These are phyloP conservation scores for Nibea albiflora DNA, from an alignment of 2,113 vertebrate species.

Conservation along the genomic window DNA sequence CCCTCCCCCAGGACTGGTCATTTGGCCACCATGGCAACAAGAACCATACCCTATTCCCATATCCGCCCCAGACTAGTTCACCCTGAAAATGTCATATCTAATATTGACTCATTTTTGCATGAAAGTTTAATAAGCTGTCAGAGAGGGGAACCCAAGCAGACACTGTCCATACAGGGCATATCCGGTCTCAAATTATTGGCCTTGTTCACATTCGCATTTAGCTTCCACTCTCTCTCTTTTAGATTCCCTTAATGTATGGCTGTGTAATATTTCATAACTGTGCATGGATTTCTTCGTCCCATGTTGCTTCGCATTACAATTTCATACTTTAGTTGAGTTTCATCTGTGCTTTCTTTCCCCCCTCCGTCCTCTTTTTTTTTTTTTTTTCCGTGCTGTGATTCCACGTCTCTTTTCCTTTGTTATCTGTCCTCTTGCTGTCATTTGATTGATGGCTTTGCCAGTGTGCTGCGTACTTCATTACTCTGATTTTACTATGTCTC, in stretches of 20 bases:
- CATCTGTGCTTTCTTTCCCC: background rate
- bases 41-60: conserved; percentile 42
- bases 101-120: conserved; percentile 83
- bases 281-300: conserved; percentile 24
- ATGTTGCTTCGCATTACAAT: conserved; percentile 49
- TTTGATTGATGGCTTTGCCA: conserved; percentile 81
- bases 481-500: conserved; percentile 84
- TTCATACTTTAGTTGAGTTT: conserved; percentile 30
- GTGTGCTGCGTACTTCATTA: conserved; percentile 83
- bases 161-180: conserved; percentile 66
- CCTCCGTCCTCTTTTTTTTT: conserved; percentile 18
- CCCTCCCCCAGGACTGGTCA: conserved; percentile 45
- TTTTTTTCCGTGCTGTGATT: conserved; percentile 3
- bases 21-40: conserved; percentile 58
- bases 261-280: conserved; percentile 45
- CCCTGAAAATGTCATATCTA: conserved; percentile 81
- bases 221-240: conserved; percentile 43
- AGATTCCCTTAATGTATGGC: conserved; percentile 46
- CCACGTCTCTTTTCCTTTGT: conserved; percentile 47
- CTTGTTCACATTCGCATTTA: conserved; percentile 50
- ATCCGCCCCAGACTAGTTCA: conserved; percentile 60
- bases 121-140: conserved; percentile 83
- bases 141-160: conserved; percentile 60
- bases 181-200: conserved; percentile 63
- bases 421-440: conserved; percentile 60